Evolutionary conservation across 1,140 invertebrate genomes (phyloP).

Genomic region (Propsilocerus akamusi): DNA sequence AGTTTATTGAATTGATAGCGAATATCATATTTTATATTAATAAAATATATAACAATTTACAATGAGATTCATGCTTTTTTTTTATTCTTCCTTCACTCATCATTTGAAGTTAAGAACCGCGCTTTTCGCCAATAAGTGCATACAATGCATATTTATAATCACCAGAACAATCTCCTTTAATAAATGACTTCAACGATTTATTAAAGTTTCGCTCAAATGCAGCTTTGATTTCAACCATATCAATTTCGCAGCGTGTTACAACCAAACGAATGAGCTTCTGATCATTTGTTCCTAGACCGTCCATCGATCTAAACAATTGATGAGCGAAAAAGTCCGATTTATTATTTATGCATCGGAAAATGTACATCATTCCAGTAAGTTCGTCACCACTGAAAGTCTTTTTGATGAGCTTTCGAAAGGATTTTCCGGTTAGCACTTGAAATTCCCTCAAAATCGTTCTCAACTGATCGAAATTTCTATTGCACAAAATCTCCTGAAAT

Average conservation of each 20-base stretch:
- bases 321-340: conserved; percentile 79
- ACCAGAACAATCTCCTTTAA: background rate
- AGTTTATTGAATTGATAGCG: too few species aligned
- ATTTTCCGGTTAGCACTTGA: conserved; percentile 53
- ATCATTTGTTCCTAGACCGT: conserved; percentile 70
- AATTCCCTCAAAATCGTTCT: conserved; percentile 61
- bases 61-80: too few species aligned
- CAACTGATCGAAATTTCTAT: conserved; percentile 56
- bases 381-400: conserved; percentile 72
- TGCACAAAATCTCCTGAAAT: too few species aligned
- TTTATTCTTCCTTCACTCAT: too few species aligned
- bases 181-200: conserved; percentile 2
- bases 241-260: conserved; percentile 65
- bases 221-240: conserved; percentile 69
- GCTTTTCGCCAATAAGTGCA: background rate
- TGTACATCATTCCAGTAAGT: conserved; percentile 57
- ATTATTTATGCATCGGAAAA: conserved; percentile 64
- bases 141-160: background rate
- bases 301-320: conserved; percentile 72
- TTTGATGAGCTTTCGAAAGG: conserved; percentile 66
- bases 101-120: background rate
- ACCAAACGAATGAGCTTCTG: conserved; percentile 70
- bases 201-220: conserved; percentile 60
- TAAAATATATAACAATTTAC: too few species aligned
- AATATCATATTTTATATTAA: too few species aligned